Evolutionary conservation across 2,113 vertebrate genomes (phyloP).

Genomic region (Marcusenius ussheri): DNA sequence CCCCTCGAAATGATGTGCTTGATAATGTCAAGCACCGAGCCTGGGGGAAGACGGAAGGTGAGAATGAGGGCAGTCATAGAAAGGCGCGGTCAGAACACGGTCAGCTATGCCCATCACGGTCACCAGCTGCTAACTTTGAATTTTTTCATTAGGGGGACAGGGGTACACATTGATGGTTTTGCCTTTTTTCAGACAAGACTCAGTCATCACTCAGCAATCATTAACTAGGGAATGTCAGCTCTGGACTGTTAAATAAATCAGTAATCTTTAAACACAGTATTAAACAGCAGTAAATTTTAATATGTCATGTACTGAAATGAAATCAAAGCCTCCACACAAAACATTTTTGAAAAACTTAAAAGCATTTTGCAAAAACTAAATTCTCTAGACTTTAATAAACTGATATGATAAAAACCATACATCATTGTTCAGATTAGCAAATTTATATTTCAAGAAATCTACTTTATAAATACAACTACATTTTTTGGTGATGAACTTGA

Average conservation of each 20-base stretch:
- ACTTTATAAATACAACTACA: not conserved
- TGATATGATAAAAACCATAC: not conserved
- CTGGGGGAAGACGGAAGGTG: not conserved
- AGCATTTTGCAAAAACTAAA: not conserved
- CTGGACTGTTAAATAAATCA: not conserved
- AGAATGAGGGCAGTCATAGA: not conserved
- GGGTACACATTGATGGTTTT: not conserved
- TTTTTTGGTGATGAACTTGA: not conserved
- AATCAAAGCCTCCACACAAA: not conserved
- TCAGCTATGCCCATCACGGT: not conserved
- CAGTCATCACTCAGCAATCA: not conserved
- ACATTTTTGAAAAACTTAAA: not conserved
- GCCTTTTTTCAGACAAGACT: not conserved
- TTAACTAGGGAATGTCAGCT: not conserved
- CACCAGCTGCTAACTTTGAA: not conserved
- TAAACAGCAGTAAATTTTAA: not conserved
- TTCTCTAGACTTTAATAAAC: not conserved
- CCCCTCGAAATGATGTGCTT: conserved; percentile 7
- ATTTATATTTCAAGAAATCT: not conserved
- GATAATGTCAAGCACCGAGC: conserved; percentile 5
- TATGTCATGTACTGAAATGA: not conserved
- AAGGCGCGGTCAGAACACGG: not conserved
- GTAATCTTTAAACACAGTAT: not conserved
- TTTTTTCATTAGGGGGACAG: not conserved
- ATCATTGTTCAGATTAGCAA: not conserved